Conservation (phyloP, 2,797 vertebrate species). For the Moxostoma hubbsi region DNA sequence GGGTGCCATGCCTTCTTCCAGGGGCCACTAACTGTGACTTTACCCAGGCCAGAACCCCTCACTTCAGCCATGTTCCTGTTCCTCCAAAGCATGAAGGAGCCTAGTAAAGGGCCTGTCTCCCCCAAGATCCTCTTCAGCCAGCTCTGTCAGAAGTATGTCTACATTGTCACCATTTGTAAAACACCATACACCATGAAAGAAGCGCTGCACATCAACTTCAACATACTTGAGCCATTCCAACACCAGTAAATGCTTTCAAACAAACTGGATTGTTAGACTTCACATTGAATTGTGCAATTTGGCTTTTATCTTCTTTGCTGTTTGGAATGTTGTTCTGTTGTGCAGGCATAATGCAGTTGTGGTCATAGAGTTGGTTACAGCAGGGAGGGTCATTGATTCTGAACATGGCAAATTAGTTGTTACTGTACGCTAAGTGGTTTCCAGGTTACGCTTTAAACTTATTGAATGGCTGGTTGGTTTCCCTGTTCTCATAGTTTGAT, state of each 20-base stretch:
- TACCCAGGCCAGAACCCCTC: constrained; percentile 90
- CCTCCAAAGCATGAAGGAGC: constrained; percentile 93
- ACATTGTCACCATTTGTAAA: background rate
- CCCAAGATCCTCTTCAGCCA: constrained; percentile 97
- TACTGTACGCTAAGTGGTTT: constrained; percentile 19
- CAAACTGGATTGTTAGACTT: too few species aligned
- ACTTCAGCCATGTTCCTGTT: constrained; percentile 96
- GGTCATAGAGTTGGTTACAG: background rate
- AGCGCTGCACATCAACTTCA: too few species aligned
- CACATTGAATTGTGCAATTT: too few species aligned
- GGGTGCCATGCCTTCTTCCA: constrained; percentile 65
- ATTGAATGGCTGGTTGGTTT: constrained; percentile 69
- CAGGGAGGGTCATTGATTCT: constrained; percentile 25
- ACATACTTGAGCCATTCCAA: too few species aligned
- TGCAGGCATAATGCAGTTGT: background rate
- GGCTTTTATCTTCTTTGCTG: background rate
- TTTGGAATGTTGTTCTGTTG: background rate
- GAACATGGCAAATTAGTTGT: constrained; percentile 22
- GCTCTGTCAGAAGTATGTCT: constrained; percentile 94
- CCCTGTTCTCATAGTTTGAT: constrained; percentile 43
- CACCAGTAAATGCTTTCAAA: too few species aligned
- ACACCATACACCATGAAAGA: background rate
- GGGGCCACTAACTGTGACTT: constrained; percentile 85
- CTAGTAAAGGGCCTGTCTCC: constrained; percentile 89
- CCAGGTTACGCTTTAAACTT: constrained; percentile 58